Base-by-base conservation (phyloP, 92 coral and sea anemone genomes). In the Epizoanthus stellaris region DNA sequence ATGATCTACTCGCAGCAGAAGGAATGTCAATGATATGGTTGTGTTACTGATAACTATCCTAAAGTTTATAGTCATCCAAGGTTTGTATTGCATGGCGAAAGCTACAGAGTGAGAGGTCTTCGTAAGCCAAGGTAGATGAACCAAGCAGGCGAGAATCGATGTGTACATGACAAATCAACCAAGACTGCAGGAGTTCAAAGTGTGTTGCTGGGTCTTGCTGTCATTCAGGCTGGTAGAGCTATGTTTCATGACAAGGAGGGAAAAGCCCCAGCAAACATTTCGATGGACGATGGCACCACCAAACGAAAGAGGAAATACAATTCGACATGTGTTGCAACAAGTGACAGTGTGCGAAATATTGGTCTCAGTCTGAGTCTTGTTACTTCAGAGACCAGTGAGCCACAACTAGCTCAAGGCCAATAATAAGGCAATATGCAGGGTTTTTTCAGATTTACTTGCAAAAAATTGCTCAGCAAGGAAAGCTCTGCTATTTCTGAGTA, bases 171-270 rank as follows among this genome's bases (percentile, higher is more conserved):
- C 36, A 30, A 0, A 30, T 30, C 36, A 23, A 23, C 25, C 25
- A 23, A 23, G 25, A 23, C n/a, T n/a, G n/a, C n/a, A n/a, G n/a
- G 36, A 30, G 36, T 30, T 30, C 36, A 30, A 30, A 30, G 36
- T 30, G 36, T 30, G 36, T 30, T 30, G 36, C 2, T 30, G 36
- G 36, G 80, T 63, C 21, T 74, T 74, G 80, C 80, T 11, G 65
- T 74, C 39, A 19, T 74, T 19, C 80, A 74, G 80, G 80, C 80
- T 19, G 80, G 80, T 3, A 49, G 80, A 14, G 80, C 80, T 19
- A 74, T 74, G 63, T 20, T 74, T 21, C 36, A 74, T 17, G 80
- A 74, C 54, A 74, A 74, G 9, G 79, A 73, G 53, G 79, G 79
- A n/a, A 73, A 73, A 54, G 23, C 36, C 36, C 40, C 80, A 53